A percentile compares a stretch with the other conserved stretches of the same genome.
These are phyloP conservation scores for Bos javanicus DNA, from an alignment of 2,113 vertebrate genomes.

Conservation along the genomic window DNA sequence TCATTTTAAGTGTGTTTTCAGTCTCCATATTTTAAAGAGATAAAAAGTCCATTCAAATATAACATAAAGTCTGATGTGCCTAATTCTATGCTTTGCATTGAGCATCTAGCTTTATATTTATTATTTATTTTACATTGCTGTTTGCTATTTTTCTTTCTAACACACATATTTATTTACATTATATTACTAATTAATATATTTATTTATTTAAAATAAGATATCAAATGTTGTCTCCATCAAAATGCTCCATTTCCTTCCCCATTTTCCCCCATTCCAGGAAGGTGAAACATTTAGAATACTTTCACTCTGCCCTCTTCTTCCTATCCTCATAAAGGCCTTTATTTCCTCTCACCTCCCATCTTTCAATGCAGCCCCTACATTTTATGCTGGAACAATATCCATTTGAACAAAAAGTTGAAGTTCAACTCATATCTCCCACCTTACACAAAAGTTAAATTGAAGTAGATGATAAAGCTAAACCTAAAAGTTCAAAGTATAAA, in stretches of 20 bases:
- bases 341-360: neutral
- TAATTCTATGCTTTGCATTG: neutral
- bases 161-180: neutral
- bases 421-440: neutral
- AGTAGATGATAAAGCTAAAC: neutral
- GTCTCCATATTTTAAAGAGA: neutral
- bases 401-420: neutral
- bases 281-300: neutral
- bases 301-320: neutral
- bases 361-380: neutral
- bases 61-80: neutral
- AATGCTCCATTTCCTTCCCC: neutral
- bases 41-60: neutral
- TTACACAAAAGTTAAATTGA: constrained; percentile 13
- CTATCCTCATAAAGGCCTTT: neutral
- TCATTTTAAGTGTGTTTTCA: neutral
- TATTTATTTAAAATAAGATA: constrained; percentile 5
- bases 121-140: neutral
- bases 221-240: neutral
- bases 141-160: neutral
- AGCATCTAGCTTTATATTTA: neutral
- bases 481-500: constrained; percentile 2
- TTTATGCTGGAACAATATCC: neutral
- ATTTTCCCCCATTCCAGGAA: neutral
- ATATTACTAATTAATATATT: no score